Evolutionary conservation across 2,888 invertebrate genomes (phyloP).

Genomic region (Xanthostigma xanthostigma): DNA sequence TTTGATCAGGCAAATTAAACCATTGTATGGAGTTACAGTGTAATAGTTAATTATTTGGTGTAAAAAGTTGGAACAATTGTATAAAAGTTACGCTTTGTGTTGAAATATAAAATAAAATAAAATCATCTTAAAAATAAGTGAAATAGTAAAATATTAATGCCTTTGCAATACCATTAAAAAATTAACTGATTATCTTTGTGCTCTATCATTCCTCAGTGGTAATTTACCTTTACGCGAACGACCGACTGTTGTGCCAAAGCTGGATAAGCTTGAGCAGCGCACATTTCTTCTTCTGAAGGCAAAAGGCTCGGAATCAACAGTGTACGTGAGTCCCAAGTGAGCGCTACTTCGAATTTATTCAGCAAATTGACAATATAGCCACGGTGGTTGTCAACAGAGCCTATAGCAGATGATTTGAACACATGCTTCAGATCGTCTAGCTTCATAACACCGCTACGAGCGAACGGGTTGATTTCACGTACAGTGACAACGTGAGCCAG

Average conservation of each 20-base stretch:
- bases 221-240: constrained; percentile 30
- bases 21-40: too few relatives aligned
- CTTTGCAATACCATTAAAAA: too few relatives aligned
- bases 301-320: constrained; percentile 83
- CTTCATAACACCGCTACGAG: constrained; percentile 83
- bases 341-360: constrained; percentile 93
- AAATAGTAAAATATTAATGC: too few relatives aligned
- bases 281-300: constrained; percentile 60
- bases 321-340: constrained; percentile 88
- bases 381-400: constrained; percentile 44
- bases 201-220: too few relatives aligned
- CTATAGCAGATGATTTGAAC: constrained; percentile 75
- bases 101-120: too few relatives aligned
- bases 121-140: too few relatives aligned
- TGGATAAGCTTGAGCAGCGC: constrained; percentile 28
- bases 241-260: constrained; percentile 24
- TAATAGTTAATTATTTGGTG: too few relatives aligned
- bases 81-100: too few relatives aligned
- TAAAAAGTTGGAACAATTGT: too few relatives aligned
- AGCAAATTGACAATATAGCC: constrained; percentile 81
- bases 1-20: too few relatives aligned
- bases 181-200: too few relatives aligned
- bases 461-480: constrained; percentile 93
- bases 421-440: constrained; percentile 82
- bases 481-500: constrained; percentile 93